Conservation (phyloP, 2,113 vertebrate species). For the Rousettus leschenaultii region DNA sequence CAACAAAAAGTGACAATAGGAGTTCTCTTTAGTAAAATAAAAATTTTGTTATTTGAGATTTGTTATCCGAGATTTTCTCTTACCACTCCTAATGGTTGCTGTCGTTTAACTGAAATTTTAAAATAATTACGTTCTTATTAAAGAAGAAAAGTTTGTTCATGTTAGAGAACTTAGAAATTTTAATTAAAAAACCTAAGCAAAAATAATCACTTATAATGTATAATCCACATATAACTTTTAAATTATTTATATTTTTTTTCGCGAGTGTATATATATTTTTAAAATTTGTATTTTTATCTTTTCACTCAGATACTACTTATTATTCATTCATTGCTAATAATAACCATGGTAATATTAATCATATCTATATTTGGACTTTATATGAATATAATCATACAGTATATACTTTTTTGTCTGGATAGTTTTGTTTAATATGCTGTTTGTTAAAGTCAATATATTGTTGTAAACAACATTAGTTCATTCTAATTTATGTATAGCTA, state of each 20-base stretch:
- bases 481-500: not conserved
- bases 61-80: not conserved
- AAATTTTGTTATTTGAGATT: too few species aligned
- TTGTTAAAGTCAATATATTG: not conserved
- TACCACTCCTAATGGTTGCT: not conserved
- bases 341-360: not conserved
- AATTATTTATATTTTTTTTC: not conserved
- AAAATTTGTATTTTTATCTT: not conserved
- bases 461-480: not conserved
- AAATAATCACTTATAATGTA: not conserved
- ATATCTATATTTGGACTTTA: not conserved
- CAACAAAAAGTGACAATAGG: not conserved
- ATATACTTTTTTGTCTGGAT: not conserved
- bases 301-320: not conserved
- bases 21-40: not conserved
- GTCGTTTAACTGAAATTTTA: not conserved
- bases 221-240: not conserved
- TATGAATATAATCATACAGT: not conserved
- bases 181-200: not conserved
- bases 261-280: not conserved
- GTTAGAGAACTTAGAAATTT: not conserved
- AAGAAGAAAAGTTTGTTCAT: not conserved
- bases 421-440: not conserved
- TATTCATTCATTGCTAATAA: not conserved
- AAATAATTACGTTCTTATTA: not conserved